Base-by-base conservation (phyloP, 2,797 vertebrate species). In the Sebastes cheni region DNA sequence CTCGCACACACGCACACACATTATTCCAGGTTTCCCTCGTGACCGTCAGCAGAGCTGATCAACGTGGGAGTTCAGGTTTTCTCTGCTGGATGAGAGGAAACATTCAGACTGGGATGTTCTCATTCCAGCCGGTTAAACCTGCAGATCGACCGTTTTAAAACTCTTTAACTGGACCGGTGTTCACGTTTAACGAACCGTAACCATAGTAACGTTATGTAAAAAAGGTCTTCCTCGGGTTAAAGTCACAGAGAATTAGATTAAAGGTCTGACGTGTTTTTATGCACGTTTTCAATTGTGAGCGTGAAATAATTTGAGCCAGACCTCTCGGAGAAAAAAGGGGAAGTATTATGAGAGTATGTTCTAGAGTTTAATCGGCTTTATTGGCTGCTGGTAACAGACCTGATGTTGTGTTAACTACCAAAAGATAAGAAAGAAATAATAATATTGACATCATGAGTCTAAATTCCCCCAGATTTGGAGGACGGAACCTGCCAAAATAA, bases 41-140 rank as follows among this genome's bases (percentile, higher is more conserved):
- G 80, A 82, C 61, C 8, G 65, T 82, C 80, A 80, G 70, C 54
- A 76, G 39, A 29, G n/a, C 27, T 22, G 56, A 46, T 73, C 52
- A n/a, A 27, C n/a, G 72, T 82, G 73, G 66, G 77, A 67, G 85
- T 71, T 32, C 67, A 39, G 18, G 2, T 76, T 80, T 67, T 34
- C 34, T 80, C 68, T 74, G 27, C 67, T 22, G 73, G 9, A 30
- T 73, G 77, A 70, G 66, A 71, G n/a, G 46, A 34, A 34, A 34
- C 34, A 34, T 34, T 34, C 34, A 34, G 34, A 34, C 9, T 34
- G 34, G 0, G 10, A 34, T 34, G 34, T 34, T 34, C 34, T 34
- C 10, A 34, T 34, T 77, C 61, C 60, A 60, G 58, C 25, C 36
- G 3, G 32, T 71, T 75, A 56, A 61, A 61, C 18, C 61, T 56